Evolutionary conservation across 1,140 invertebrate species (phyloP).

Genomic region (Drosophila prosaltans): DNA sequence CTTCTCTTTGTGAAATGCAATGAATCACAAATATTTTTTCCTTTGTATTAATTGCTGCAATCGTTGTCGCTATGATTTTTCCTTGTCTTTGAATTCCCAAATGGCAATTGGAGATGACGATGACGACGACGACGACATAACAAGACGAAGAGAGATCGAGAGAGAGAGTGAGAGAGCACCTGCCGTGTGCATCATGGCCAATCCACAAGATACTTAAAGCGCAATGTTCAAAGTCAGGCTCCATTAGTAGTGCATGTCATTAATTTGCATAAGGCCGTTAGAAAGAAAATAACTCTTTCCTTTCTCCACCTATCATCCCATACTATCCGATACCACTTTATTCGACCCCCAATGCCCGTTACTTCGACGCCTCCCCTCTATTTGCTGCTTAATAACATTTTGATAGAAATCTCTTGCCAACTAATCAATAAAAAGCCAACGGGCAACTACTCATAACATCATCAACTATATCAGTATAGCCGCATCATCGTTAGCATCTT

Average conservation of each 20-base stretch:
- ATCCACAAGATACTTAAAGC: constrained; percentile 55
- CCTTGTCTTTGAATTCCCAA: constrained; percentile 34
- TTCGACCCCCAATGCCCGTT: constrained; percentile 5
- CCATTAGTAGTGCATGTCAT: constrained; percentile 77
- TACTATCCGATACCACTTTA: not conserved
- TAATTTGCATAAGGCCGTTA: constrained; percentile 75
- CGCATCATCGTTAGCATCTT: constrained; percentile 29
- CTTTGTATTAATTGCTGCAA: constrained; percentile 69
- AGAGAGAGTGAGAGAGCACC: not conserved
- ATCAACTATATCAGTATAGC: constrained; percentile 8
- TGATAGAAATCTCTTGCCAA: constrained; percentile 56
- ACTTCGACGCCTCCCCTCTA: constrained; percentile 10
- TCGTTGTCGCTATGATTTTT: constrained; percentile 17
- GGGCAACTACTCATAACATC: constrained; percentile 42
- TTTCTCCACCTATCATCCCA: constrained; percentile 8
- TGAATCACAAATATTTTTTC: constrained; percentile 72
- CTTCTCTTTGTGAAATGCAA: constrained; percentile 10
- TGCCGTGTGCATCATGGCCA: constrained; percentile 20
- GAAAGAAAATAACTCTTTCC: constrained; percentile 25
- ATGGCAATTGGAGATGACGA: not conserved
- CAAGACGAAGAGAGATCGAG: not conserved
- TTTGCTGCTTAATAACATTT: constrained; percentile 64
- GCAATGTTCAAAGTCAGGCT: constrained; percentile 47
- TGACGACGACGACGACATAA: not conserved
- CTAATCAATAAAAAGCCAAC: constrained; percentile 68